phyloP scores from a whole-genome alignment of 30 jellyfish, hydroid and myxozoan genomes.

The Morbakka virulenta region DNA sequence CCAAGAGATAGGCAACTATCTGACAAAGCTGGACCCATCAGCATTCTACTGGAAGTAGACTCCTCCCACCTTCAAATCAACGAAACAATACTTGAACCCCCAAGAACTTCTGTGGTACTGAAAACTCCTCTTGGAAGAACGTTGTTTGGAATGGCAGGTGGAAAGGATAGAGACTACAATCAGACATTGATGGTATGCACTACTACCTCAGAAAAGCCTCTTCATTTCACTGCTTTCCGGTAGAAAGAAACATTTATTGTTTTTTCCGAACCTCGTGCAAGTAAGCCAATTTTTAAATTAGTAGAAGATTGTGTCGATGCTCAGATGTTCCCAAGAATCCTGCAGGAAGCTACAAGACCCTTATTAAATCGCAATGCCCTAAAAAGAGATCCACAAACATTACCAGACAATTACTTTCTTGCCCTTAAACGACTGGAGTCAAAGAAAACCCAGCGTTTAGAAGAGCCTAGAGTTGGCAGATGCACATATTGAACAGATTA shows the following conservation, averaged over 20 bases:
- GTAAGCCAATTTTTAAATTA: conserved; percentile 29
- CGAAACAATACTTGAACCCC: conserved; percentile 37
- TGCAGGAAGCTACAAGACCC: background rate
- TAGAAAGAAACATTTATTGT: conserved; percentile 57
- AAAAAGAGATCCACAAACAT: conserved; percentile 11
- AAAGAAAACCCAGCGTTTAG: background rate
- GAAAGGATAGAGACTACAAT: too few species aligned
- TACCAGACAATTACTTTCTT: background rate
- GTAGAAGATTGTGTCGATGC: too few species aligned
- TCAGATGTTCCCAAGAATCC: background rate
- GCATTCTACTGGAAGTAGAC: conserved; percentile 56
- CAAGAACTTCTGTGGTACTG: conserved; percentile 44
- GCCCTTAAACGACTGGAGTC: background rate
- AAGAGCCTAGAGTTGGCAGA: conserved; percentile 24
- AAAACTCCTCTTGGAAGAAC: conserved; percentile 69
- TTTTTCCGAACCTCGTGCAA: conserved; percentile 11
- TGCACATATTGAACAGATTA: conserved; percentile 32
- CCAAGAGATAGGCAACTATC: too few species aligned
- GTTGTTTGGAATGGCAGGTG: conserved; percentile 41
- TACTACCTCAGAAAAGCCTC: conserved; percentile 42
- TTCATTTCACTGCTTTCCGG: conserved; percentile 51
- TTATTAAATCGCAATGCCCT: conserved; percentile 10
- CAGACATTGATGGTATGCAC: conserved; percentile 7
- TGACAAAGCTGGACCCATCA: conserved; percentile 60
- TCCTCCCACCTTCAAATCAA: conserved; percentile 54